Percentiles rank a stretch among this genome's conserved stretches.
Evolutionary conservation across 2,797 vertebrate species (phyloP).

Genomic region (Synaphobranchus kaupii): DNA sequence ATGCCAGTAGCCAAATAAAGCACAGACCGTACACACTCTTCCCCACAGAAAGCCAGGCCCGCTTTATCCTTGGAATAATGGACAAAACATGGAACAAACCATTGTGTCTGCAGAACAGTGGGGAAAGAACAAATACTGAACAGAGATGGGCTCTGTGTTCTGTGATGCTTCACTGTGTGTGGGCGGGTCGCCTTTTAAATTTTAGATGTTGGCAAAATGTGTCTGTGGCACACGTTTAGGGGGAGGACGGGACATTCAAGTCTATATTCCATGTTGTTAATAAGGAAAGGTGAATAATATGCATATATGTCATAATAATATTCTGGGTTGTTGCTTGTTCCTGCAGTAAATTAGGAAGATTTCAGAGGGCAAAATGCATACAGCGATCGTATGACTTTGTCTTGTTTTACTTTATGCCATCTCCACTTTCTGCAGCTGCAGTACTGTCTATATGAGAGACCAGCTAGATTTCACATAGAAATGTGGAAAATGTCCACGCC

Average conservation of each 20-base stretch:
- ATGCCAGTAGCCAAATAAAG: constrained; percentile 62
- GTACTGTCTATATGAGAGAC: not conserved
- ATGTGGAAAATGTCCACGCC: not conserved
- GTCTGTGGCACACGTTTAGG: not conserved
- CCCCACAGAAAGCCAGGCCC: constrained; percentile 64
- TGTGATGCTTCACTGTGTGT: not conserved
- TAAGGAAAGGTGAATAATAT: not conserved
- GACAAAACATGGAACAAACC: not conserved
- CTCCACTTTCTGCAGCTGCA: not conserved
- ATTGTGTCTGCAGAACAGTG: not conserved
- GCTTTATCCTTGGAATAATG: constrained; percentile 40
- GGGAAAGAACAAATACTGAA: not conserved
- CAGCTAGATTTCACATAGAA: not conserved
- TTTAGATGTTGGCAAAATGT: no score
- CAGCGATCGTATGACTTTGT: not conserved
- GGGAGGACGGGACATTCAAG: not conserved
- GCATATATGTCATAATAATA: not conserved
- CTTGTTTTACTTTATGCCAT: not conserved
- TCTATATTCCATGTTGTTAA: not conserved
- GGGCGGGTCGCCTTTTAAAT: not conserved
- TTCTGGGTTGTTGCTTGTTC: not conserved
- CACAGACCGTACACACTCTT: constrained; percentile 59
- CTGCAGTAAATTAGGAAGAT: not conserved
- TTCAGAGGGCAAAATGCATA: not conserved
- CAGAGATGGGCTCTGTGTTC: not conserved